Conservation (phyloP, 1,140 invertebrate species). For the Ditylenchus dipsaci region DNA sequence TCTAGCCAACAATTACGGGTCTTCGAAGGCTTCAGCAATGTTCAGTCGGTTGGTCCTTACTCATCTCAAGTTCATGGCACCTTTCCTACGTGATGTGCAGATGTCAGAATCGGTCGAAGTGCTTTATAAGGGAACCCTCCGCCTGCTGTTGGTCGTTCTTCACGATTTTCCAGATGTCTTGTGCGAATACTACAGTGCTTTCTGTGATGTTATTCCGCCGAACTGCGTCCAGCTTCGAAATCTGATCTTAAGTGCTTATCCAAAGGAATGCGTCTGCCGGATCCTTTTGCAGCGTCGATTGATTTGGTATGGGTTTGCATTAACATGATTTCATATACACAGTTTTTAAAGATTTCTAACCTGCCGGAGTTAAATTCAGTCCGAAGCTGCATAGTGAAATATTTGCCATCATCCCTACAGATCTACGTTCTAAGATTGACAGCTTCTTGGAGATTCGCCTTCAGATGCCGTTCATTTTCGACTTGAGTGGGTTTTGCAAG, state of each 20-base stretch:
- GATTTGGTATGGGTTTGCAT: conserved; percentile 13
- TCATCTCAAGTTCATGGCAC: conserved; percentile 89
- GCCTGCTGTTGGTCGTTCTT: conserved; percentile 86
- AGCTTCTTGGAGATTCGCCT: conserved; percentile 87
- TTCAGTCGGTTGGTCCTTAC: conserved; percentile 81
- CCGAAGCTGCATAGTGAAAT: neutral
- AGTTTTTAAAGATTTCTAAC: neutral
- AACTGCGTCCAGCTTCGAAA: conserved; percentile 99
- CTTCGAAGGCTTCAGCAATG: conserved; percentile 62
- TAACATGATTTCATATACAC: too few species aligned
- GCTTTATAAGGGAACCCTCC: conserved; percentile 88
- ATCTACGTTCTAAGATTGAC: conserved; percentile 72
- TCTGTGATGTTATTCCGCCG: conserved; percentile 95
- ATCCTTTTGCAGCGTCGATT: conserved; percentile 81
- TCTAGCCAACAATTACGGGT: conserved; percentile 65
- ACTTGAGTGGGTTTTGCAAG: conserved; percentile 75
- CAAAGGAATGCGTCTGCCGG: conserved; percentile 92
- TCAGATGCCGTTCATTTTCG: conserved; percentile 88
- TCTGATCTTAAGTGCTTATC: conserved; percentile 93
- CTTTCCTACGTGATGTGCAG: conserved; percentile 90
- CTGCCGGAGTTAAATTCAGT: neutral
- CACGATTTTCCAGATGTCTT: conserved; percentile 99
- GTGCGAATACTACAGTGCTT: conserved; percentile 95
- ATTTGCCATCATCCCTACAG: neutral
- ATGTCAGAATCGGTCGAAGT: conserved; percentile 83